Evolutionary conservation across 2,797 vertebrate species (phyloP).

Genomic region (Hemibagrus guttatus): DNA sequence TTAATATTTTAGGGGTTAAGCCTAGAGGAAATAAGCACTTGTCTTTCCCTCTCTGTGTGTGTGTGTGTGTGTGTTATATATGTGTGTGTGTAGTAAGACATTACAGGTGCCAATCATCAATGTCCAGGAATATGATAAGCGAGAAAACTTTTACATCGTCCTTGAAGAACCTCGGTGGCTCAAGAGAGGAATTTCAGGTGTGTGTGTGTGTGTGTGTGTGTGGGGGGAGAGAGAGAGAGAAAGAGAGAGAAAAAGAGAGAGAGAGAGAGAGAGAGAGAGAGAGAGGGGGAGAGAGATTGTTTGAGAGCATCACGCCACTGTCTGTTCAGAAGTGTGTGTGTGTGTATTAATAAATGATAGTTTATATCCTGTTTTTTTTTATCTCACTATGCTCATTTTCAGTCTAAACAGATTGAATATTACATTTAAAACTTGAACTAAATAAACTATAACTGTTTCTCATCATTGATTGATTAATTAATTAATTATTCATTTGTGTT

Average conservation of each 20-base stretch:
- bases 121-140: slow-evolving; percentile 90
- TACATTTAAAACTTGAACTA: no score
- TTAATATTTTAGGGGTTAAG: slow-evolving; percentile 60
- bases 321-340: slow-evolving; percentile 13
- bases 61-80: slow-evolving; percentile 43
- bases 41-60: not conserved
- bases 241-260: no score
- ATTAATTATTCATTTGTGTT: slow-evolving; percentile 26
- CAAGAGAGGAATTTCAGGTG: slow-evolving; percentile 88
- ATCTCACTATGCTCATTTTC: not conserved
- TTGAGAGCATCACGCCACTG: slow-evolving; percentile 4
- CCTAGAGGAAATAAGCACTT: slow-evolving; percentile 39
- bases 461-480: not conserved
- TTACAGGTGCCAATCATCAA: slow-evolving; percentile 87
- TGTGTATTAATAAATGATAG: not conserved
- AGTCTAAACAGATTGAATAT: not conserved
- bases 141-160: slow-evolving; percentile 90
- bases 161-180: slow-evolving; percentile 91
- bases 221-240: no score
- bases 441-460: not conserved
- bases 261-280: not conserved
- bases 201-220: slow-evolving; percentile 47
- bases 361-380: not conserved
- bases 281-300: slow-evolving; percentile 15
- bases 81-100: slow-evolving; percentile 77